phyloP scores from a whole-genome alignment of 2,797 vertebrate species.

The Xiphophorus birchmanni region DNA sequence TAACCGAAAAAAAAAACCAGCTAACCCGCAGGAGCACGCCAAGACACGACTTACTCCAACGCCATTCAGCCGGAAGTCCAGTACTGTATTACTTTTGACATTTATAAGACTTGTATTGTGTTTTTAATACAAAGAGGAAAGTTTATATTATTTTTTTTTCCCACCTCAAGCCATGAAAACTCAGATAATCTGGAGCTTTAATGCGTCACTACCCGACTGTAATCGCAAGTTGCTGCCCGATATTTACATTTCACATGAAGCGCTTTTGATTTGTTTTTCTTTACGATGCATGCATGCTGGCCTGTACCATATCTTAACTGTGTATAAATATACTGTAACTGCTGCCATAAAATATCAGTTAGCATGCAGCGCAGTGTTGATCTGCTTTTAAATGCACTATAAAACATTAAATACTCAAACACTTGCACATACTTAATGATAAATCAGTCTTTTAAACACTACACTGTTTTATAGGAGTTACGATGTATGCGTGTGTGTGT shows the following conservation, averaged over 20 bases:
- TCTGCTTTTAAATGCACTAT: slow-evolving; percentile 39
- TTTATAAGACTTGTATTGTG: neutral
- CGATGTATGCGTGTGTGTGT: slow-evolving; percentile 9
- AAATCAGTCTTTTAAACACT: slow-evolving; percentile 40
- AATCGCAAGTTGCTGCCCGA: neutral
- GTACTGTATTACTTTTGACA: neutral
- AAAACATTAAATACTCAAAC: slow-evolving; percentile 36
- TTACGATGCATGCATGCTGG: slow-evolving; percentile 26
- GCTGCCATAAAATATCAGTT: slow-evolving; percentile 33
- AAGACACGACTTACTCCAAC: too few relatives aligned
- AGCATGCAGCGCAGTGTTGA: slow-evolving; percentile 21
- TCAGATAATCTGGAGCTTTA: neutral
- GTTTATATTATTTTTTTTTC: neutral
- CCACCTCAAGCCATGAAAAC: neutral
- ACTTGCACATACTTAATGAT: slow-evolving; percentile 20
- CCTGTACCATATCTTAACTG: neutral
- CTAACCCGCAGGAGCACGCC: too few relatives aligned
- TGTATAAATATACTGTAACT: neutral
- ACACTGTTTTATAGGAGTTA: slow-evolving; percentile 9
- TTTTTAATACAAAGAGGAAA: neutral
- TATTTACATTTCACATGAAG: neutral
- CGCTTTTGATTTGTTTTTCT: slow-evolving; percentile 25
- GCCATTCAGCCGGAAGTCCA: too few relatives aligned
- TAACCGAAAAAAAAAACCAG: too few relatives aligned
- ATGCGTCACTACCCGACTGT: neutral